These are phyloP conservation scores for Dioctria rufipes DNA, from an alignment of 2,888 invertebrate species.

Conservation along the genomic window DNA sequence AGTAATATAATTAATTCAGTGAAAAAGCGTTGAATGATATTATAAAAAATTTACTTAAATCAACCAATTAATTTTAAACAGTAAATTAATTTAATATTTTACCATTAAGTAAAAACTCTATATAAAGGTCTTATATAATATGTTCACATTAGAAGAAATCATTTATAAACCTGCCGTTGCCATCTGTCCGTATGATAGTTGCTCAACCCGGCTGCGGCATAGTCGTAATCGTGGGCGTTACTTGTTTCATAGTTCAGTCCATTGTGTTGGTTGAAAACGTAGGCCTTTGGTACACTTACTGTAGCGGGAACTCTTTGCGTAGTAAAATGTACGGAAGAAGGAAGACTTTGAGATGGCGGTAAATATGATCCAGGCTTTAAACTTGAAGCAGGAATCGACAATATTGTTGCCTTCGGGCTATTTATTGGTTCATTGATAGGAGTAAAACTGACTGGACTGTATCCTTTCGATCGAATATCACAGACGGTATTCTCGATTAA, in stretches of 20 bases:
- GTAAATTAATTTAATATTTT: too few species aligned
- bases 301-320: conserved; percentile 60
- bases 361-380: neutral
- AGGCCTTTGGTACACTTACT: conserved; percentile 65
- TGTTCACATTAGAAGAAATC: neutral
- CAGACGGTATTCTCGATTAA: conserved; percentile 83
- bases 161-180: neutral
- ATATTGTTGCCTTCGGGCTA: conserved; percentile 10
- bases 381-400: conserved; percentile 49
- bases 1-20: too few species aligned
- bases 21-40: too few species aligned
- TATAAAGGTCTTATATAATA: too few species aligned
- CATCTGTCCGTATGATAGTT: conserved; percentile 62
- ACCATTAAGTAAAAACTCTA: too few species aligned
- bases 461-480: conserved; percentile 71
- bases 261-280: conserved; percentile 70
- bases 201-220: conserved; percentile 64
- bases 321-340: conserved; percentile 47
- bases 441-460: conserved; percentile 59
- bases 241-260: conserved; percentile 68
- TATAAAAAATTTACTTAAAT: too few species aligned
- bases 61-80: too few species aligned
- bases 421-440: conserved; percentile 8
- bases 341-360: conserved; percentile 40
- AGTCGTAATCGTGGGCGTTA: conserved; percentile 68